Conservation (phyloP, 2,113 vertebrate species). For the Microtus montanus region DNA sequence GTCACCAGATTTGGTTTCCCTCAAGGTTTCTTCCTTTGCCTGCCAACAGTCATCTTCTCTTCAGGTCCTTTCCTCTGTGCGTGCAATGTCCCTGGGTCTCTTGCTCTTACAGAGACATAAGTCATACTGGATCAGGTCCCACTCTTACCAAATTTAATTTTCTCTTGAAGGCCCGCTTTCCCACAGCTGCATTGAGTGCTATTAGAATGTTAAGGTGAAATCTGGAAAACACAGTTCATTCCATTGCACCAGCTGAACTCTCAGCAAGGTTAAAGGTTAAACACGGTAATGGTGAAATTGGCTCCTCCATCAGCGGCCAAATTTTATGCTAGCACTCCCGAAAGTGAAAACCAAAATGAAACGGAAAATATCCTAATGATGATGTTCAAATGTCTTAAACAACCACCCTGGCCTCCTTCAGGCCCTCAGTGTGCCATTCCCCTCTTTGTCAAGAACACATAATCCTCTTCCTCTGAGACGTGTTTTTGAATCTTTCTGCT, state of each 20-base stretch:
- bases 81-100: background rate
- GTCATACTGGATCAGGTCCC: background rate
- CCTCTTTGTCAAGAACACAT: constrained; percentile 15
- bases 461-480: background rate
- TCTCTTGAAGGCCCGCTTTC: background rate
- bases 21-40: background rate
- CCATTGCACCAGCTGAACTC: background rate
- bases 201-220: background rate
- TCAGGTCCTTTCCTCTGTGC: background rate
- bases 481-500: background rate
- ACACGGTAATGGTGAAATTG: background rate
- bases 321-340: background rate
- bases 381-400: background rate
- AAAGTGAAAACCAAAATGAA: background rate
- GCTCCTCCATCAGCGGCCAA: background rate
- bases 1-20: background rate
- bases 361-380: background rate
- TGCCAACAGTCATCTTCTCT: background rate
- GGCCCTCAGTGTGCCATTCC: background rate
- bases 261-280: constrained; percentile 23
- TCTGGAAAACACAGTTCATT: background rate
- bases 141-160: background rate
- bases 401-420: background rate
- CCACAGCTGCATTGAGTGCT: background rate
- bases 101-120: background rate